Base-by-base conservation (phyloP, 2,888 invertebrate genomes). In the Anoplius nigerrimus region DNA sequence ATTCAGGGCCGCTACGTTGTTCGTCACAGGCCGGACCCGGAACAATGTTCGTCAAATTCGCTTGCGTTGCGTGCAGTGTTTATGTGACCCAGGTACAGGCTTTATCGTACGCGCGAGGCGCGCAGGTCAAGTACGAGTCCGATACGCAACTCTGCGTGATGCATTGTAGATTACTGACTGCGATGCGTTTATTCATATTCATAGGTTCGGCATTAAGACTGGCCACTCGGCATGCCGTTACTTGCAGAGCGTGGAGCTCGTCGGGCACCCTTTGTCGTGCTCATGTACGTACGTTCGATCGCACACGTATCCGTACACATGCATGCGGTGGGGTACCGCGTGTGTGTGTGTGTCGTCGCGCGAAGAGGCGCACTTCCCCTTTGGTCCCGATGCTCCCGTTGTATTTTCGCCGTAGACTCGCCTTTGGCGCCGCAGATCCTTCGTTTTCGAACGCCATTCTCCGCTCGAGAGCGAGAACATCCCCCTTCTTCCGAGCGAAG, bases 391-490 rank as follows among this genome's bases (percentile, higher is more conserved):
- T 34, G 34, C 24, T 76, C 75, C 75, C 76, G 72, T 81, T 80
- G 79, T 82, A 81, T 81, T 80, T 78, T 65, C 71, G 72, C 63
- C 71, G 73, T 76, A 69, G 78, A 79, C 77, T 83, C 79, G 86
- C 86, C 83, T 83, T 83, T 81, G 86, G 86, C 85, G 86, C 85
- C 85, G 71, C 74, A 77, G 71, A 82, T 81, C 82, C 74, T 66
- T 75, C 76, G 73, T 68, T 76, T 79, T 77, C 72, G 76, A 75
- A 75, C 74, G 65, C 59, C 56, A 48, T 65, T 53, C 51, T 20
- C 34, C 34, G 11, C 42, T 54, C 11, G 34, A 55, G 51, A 34
- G 20, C 66, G 58, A 22, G 42, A 27, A 63, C 46, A 43, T 18
- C 42, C 43, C 34, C 13, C 20, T 3, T 13, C 2, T 43, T 45